Base-by-base conservation (phyloP, 2,888 invertebrate genomes). In the Limnephilus lunatus region DNA sequence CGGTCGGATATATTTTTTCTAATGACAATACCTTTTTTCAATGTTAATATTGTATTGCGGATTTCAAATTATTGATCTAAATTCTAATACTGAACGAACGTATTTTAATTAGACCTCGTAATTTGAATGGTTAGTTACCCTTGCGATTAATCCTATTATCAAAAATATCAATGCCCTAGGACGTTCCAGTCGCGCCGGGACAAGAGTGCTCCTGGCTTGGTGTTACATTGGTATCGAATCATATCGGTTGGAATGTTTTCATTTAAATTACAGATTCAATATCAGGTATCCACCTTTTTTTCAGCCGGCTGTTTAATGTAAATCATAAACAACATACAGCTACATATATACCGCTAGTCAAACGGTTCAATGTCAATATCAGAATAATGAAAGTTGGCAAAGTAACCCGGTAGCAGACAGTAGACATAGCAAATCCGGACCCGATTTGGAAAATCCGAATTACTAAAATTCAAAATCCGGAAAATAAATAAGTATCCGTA, bases 331-430 rank as follows among this genome's bases (percentile, higher is more conserved):
- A 7, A 32, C 19, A 31, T 32, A 82, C 82, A 15, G 82, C 32
- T 32, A 82, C 19, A 31, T 82, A 82, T 7, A 31, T 82, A 82
- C 82, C 31, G 82, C 32, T 82, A 82, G 4, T 7, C 30, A 14
- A 82, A 19, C 82, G 30, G 32, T 32, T 82, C 82, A 82, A 82
- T 82, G 82, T 82, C 82, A 82, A 82, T 82, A 82, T 31, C 82
- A 32, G 19, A 82, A 82, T 82, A 82, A 82, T 82, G 32, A 32
- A 32, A 68, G 68, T 68, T 68, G 25, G 25, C 68, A n/a, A 68
- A 68, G 68, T 25, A 68, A 68, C 68, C 25, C 68, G 68, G 68
- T 68, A 68, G 68, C 15, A n/a, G 68, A 25, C 25, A 68, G 53
- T 9, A 68, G 68, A 68, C 9, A 68, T 25, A 68, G 48, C 48